Base-by-base conservation (phyloP, 1,140 invertebrate species). In the Bombus fervidus region DNA sequence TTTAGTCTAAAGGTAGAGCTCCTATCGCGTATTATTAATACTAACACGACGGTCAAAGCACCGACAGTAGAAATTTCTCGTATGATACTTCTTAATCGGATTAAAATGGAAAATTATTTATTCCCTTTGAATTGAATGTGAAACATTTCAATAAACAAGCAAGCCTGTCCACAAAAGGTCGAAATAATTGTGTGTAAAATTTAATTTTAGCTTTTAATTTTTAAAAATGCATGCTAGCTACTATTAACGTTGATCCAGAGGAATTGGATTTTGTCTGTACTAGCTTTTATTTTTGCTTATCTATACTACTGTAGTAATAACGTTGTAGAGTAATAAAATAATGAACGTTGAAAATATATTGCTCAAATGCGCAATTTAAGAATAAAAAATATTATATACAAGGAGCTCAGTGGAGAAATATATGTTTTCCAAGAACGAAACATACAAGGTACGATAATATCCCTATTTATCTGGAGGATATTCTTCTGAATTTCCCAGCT, bases 11-110 rank as follows among this genome's bases (percentile, higher is more conserved):
- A 81, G 78, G 41, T 57, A 62, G 81, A 81, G 43, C 41, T 47
- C 71, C 59, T 57, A 62, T 69, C 53, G n/a, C 37, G 25, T 76
- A 82, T 82, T 39, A 62, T 86, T 83, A 82, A 82, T 75, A 47
- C 25, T 25, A n/a, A 71, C 22, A 39, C 15, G 31, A 82, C n/a
- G 59, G 43, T 22, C 62, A 57, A 69, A 69, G n/a, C 31, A 22
- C 22, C 12, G 31, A 15, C 2, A 1, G 3, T 25, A 22, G 15
- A 22, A n/a, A 68, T 41, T 84, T 76, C 59, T 57, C 37, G 9
- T 76, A 41, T 0, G 13, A 69, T 53, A 57, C 31, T 31, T 73
- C 18, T 37, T 34, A 22, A 64, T 77, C 34, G 41, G 39, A 76
- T 76, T 76, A 57, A 31, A 43, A 75, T 18, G n/a, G 25, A 53